Conservation (phyloP, 2,797 vertebrate genomes). For the Dendrocincla tyrannina region DNA sequence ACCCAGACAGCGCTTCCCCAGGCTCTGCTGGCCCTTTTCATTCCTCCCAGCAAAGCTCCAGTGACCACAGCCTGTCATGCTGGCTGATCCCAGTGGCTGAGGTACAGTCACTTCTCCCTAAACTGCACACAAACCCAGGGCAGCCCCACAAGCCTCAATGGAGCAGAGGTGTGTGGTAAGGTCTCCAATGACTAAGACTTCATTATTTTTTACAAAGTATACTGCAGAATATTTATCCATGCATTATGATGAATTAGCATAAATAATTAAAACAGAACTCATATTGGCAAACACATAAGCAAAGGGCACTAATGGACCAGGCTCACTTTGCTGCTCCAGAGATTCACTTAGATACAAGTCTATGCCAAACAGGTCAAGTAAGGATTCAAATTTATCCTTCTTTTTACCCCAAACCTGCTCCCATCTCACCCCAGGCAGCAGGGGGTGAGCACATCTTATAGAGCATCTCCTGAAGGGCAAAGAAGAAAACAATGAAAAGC, state of each 20-base stretch:
- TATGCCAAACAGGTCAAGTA: not conserved
- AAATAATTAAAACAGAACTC: conserved; percentile 66
- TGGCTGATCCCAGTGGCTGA: not conserved
- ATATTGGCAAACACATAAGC: not conserved
- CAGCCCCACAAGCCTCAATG: rapidly evolving
- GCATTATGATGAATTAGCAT: conserved; percentile 61
- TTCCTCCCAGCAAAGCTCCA: not conserved
- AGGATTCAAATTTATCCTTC: not conserved
- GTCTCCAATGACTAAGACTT: conserved; percentile 60
- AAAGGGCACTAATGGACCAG: conserved; percentile 49
- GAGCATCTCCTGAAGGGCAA: not conserved
- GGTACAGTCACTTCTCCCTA: not conserved
- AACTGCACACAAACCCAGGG: not conserved
- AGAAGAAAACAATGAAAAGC: not conserved
- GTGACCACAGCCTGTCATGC: rapidly evolving
- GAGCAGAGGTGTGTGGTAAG: conserved; percentile 11
- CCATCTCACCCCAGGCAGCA: not conserved
- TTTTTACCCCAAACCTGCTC: not conserved
- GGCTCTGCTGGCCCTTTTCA: not conserved
- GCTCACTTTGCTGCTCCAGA: not conserved
- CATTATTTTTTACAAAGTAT: conserved; percentile 69
- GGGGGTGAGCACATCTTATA: not conserved
- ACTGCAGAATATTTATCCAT: conserved; percentile 39
- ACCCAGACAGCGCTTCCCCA: not conserved
- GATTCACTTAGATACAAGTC: not conserved